A percentile compares a stretch with the other conserved stretches of the same genome.
phyloP scores from a whole-genome alignment of 1,140 invertebrate genomes.

The Colletes latitarsis region DNA sequence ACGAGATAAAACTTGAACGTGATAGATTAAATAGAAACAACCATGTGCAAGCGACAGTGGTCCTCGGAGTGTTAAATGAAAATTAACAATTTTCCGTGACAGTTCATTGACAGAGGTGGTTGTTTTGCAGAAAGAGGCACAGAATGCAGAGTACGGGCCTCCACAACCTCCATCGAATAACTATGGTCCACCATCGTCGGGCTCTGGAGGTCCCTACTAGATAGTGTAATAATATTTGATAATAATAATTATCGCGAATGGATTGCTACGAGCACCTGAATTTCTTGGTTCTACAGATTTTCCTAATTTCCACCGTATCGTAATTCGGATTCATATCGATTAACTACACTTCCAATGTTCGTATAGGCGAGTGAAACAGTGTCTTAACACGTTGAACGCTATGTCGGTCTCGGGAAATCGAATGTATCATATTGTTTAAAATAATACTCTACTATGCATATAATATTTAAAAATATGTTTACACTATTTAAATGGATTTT shows the following conservation, averaged over 20 bases:
- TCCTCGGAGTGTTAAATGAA: too few relatives aligned
- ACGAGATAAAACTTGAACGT: too few relatives aligned
- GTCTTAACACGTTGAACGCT: neutral
- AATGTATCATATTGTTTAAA: too few relatives aligned
- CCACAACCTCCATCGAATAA: constrained; percentile 71
- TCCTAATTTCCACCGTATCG: neutral
- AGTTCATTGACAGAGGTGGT: neutral
- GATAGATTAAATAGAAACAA: too few relatives aligned
- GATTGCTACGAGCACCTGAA: constrained; percentile 10
- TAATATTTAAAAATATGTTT: too few relatives aligned
- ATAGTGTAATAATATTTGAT: neutral
- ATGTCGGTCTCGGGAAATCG: too few relatives aligned
- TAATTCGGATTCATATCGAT: neutral
- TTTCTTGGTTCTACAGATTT: neutral
- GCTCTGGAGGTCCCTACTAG: constrained; percentile 72
- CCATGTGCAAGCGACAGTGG: too few relatives aligned
- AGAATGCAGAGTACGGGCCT: constrained; percentile 78
- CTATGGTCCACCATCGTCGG: constrained; percentile 77
- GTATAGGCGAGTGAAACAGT: too few relatives aligned
- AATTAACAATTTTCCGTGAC: too few relatives aligned
- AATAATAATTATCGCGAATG: neutral
- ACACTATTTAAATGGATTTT: too few relatives aligned
- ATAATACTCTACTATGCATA: too few relatives aligned
- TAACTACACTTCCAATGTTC: neutral
- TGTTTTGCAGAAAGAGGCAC: constrained; percentile 72